These are phyloP conservation scores for Euwallacea fornicatus DNA, from an alignment of 1,140 invertebrate species.

Conservation along the genomic window DNA sequence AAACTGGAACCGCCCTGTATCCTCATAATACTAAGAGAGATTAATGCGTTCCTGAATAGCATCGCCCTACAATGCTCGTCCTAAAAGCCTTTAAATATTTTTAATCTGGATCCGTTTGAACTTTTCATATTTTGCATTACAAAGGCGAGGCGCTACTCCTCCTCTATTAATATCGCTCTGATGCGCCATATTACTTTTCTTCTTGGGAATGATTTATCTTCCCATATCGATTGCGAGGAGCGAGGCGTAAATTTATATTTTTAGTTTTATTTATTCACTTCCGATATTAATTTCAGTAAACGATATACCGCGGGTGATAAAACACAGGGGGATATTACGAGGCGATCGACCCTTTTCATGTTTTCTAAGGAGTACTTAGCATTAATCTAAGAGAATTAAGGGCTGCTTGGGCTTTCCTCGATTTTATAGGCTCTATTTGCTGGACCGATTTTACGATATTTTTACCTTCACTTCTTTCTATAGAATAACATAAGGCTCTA, in stretches of 20 bases:
- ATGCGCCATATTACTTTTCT: slow-evolving; percentile 17
- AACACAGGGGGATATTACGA: slow-evolving; percentile 1
- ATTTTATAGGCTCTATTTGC: background rate
- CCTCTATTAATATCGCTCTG: slow-evolving; percentile 32
- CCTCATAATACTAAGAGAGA: slow-evolving; percentile 1
- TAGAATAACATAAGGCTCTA: too few species aligned
- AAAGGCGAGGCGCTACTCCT: slow-evolving; percentile 19
- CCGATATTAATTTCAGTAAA: slow-evolving; percentile 10
- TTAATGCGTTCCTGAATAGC: slow-evolving; percentile 34
- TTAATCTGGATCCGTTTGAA: slow-evolving; percentile 36
- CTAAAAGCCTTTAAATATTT: slow-evolving; percentile 36
- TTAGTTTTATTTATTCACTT: slow-evolving; percentile 9
- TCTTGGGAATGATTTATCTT: slow-evolving; percentile 12
- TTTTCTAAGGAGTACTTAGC: slow-evolving; percentile 9
- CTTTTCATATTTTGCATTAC: slow-evolving; percentile 36
- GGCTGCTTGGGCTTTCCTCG: background rate
- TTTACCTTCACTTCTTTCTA: too few species aligned
- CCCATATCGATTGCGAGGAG: slow-evolving; percentile 1
- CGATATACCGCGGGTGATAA: slow-evolving; percentile 5
- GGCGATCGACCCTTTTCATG: slow-evolving; percentile 5
- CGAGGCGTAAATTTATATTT: slow-evolving; percentile 13
- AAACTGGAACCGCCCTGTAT: too few species aligned
- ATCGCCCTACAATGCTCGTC: slow-evolving; percentile 16
- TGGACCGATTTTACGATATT: too few species aligned
- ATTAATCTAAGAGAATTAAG: slow-evolving; percentile 5